Base-by-base conservation (phyloP, 2,888 invertebrate genomes). In the Rapana venosa region DNA sequence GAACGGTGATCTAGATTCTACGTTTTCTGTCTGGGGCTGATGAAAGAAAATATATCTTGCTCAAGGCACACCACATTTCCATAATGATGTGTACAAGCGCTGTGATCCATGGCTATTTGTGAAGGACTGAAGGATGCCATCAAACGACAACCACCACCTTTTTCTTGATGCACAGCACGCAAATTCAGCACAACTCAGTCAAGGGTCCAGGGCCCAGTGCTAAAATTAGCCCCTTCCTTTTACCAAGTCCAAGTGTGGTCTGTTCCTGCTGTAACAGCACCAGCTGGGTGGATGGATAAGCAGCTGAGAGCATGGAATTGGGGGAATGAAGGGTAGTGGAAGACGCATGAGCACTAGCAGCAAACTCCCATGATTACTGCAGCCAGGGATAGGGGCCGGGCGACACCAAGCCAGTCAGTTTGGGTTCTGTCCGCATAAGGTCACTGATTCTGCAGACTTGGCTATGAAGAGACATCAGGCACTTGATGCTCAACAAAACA, bases 311-410 rank as follows among this genome's bases (percentile, higher is more conserved):
- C 13, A 26, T 74, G 6, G 8, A 6, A 74, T 17, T 6, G 6
- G 6, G 20, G 6, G 26, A 26, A 74, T 26, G 8, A 26, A n/a
- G 26, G 20, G 6, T 26, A 6, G 74, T 26, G 74, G 26, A 74
- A 74, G 32, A 32, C 6, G 22, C n/a, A n/a, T 74, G 22, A 5
- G 6, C 30, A 30, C 30, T 22, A 70, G 70, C 22, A 70, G 70
- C 17, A 11, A 22, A 17, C 22, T 17, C 5, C 22, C 70, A 70
- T 70, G 5, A 22, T n/a, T 35, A 56, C 30, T 85, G 47, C 74
- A 32, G 20, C 89, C 89, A 11, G 93, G 91, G 84, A 95, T 95
- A 1, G 95, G 95, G 15, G 95, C 95, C 95, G n/a, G 94, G 94
- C 0, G 94, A 94, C 58, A 93, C 56, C 83, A 93, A 88, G 74